phyloP scores from a whole-genome alignment of 35 echinoderm and acorn worm genomes.

The Ophiothrix spiculata region DNA sequence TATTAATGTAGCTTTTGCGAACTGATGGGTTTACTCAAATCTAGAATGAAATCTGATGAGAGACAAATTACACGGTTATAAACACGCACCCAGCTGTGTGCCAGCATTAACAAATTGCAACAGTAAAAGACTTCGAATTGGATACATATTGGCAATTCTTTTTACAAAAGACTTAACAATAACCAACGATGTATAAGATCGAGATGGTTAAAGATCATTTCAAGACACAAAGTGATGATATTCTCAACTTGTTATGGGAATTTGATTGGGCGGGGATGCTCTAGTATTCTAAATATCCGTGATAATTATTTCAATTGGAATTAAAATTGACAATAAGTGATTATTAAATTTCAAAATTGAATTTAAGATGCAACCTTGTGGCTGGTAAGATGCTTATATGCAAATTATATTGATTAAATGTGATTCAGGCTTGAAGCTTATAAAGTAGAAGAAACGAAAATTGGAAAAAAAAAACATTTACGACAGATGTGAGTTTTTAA shows the following conservation, averaged over 20 bases:
- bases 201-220: no score
- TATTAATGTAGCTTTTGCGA: no score
- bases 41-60: no score
- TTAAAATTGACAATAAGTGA: background rate
- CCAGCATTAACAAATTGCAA: conserved; percentile 5
- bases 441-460: no score
- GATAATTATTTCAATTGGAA: background rate
- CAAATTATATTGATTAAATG: background rate
- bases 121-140: background rate
- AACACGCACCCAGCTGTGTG: background rate
- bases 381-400: background rate
- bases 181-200: background rate
- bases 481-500: no score
- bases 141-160: background rate
- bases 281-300: background rate
- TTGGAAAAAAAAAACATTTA: no score
- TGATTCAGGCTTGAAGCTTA: background rate
- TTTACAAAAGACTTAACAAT: background rate
- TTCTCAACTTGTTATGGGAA: no score
- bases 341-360: background rate
- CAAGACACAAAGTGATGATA: no score
- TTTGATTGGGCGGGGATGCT: no score
- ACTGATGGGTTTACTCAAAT: no score
- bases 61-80: background rate
- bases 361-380: background rate